Evolutionary conservation across 2,888 invertebrate genomes (phyloP), one percentile per base, ranked within the genome.

Genomic region (Orthonevra nobilis): DNA sequence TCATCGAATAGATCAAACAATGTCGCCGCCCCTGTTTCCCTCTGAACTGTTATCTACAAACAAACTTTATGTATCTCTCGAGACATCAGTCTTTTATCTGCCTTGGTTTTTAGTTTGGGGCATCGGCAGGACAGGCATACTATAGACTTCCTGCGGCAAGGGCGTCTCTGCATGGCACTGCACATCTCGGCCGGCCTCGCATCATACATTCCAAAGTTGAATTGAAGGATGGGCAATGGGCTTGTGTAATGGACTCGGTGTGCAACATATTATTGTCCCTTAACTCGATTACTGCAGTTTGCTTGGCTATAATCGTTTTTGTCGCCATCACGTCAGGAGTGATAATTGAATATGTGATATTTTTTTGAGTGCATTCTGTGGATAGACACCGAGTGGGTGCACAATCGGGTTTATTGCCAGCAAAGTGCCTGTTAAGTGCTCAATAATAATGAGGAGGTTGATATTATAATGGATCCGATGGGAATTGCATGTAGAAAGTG

Each of bases 251-350:
- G 70, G 28, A 70, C 36, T 40, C 17, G 23, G 40, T 58, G 48
- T 64, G 64, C 72, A 56, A 64, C 72, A 73, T 38, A 64, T 56
- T 72, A 64, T 64, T 64, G 56, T 73, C 64, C 48, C 42, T 64
- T 40, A 73, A 73, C 64, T 64, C 48, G 48, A 73, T 73, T 73
- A 73, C 40, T 58, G 56, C 48, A 64, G 72, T 64, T 72, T 73
- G 50, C 72, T 56, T 56, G 48, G 10, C 36, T 42, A 64, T 73
- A 73, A 64, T 73, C 64, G 72, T 64, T 64, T 64, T 58, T 73
- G 72, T 56, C 56, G 40, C 19, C 48, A 38, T 40, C 38, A 63
- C 48, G 61, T 38, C 61, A 72, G 32, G 36, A 36, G 61, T 52
- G 61, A 44, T 52, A 61, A 70, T 70, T 60, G 14, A 61, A 61